These are phyloP conservation scores for Myiagra hebetior DNA, from an alignment of 2,113 vertebrate genomes.

Conservation along the genomic window DNA sequence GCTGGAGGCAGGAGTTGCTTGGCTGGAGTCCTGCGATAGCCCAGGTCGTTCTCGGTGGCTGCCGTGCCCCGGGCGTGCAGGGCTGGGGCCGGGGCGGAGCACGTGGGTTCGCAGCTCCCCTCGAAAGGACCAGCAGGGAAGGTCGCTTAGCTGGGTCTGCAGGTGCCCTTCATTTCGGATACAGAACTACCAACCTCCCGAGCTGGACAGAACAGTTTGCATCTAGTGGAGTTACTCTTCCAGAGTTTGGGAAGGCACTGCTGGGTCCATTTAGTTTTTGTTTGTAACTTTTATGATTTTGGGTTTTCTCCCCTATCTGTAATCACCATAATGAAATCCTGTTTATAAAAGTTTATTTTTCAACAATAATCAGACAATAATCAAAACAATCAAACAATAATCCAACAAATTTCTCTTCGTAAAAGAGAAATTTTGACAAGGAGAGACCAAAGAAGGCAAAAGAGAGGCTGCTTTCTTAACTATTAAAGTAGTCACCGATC, in stretches of 20 bases:
- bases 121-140: not conserved
- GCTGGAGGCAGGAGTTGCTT: accelerated
- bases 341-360: not conserved
- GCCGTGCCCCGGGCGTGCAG: not conserved
- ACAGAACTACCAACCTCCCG: not conserved
- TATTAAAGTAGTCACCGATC: not conserved
- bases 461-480: not conserved
- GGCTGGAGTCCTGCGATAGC: accelerated
- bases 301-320: accelerated
- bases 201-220: not conserved
- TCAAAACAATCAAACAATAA: not conserved
- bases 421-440: not conserved
- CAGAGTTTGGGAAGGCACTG: not conserved
- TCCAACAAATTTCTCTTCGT: not conserved
- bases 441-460: not conserved
- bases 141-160: not conserved
- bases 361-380: not conserved
- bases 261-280: not conserved
- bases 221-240: not conserved
- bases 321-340: not conserved
- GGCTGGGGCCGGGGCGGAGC: not conserved
- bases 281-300: not conserved
- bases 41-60: accelerated
- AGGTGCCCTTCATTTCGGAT: not conserved
- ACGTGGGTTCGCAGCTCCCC: not conserved